Evolutionary conservation across 2,113 vertebrate genomes (phyloP).

Genomic region (Gavia stellata): DNA sequence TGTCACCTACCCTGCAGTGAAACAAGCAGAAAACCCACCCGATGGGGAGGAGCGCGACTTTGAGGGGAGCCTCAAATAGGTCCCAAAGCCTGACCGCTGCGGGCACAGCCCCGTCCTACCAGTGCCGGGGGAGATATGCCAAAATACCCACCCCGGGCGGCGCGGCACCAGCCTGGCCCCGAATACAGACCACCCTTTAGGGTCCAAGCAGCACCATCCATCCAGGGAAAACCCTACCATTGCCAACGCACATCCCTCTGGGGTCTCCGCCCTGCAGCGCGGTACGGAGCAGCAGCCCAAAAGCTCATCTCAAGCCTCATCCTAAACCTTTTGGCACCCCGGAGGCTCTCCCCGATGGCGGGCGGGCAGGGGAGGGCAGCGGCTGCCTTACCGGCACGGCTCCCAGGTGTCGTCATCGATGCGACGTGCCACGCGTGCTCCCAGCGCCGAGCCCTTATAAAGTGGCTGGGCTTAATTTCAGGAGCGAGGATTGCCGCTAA

Average conservation of each 20-base stretch:
- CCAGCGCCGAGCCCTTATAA: fast-evolving
- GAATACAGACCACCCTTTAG: neutral
- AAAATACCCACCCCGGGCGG: neutral
- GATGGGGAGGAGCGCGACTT: neutral
- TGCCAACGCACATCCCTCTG: neutral
- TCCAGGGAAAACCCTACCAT: neutral
- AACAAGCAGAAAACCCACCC: neutral
- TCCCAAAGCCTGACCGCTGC: neutral
- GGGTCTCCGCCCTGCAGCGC: neutral
- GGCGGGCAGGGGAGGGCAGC: neutral
- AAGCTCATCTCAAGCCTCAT: neutral
- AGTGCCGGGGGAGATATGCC: fast-evolving
- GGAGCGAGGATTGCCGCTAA: neutral
- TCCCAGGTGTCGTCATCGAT: fast-evolving
- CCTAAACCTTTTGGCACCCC: neutral
- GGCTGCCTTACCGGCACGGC: fast-evolving
- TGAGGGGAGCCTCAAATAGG: neutral
- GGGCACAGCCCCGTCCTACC: neutral
- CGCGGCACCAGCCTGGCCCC: fast-evolving
- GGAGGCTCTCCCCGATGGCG: fast-evolving
- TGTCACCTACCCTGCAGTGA: neutral
- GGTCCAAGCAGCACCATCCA: neutral
- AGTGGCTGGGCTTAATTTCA: neutral
- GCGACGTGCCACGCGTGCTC: fast-evolving
- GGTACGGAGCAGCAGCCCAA: neutral